Evolutionary conservation across 2,888 invertebrate species (phyloP).

Genomic region (Liodrosophila aerea): DNA sequence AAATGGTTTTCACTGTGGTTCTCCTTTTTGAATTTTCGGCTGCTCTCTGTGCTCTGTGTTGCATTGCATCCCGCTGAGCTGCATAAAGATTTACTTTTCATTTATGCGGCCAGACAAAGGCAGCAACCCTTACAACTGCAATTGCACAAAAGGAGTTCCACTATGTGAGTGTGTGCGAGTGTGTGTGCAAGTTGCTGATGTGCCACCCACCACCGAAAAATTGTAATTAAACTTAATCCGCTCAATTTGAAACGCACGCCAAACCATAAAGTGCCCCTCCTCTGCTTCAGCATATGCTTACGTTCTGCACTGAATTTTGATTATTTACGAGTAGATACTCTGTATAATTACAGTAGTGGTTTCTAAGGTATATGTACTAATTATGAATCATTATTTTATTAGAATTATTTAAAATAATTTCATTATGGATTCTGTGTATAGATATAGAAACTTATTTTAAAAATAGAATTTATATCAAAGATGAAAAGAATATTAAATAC

Average conservation of each 20-base stretch:
- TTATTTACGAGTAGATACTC: constrained; percentile 15
- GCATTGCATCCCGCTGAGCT: constrained; percentile 63
- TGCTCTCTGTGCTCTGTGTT: constrained; percentile 39
- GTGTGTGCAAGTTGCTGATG: constrained; percentile 11
- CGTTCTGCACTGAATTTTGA: constrained; percentile 20
- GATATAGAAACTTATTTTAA: too few species aligned
- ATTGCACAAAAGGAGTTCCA: constrained; percentile 32
- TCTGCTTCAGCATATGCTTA: too few species aligned
- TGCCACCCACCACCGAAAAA: constrained; percentile 49
- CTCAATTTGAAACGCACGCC: constrained; percentile 73
- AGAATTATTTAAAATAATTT: too few species aligned
- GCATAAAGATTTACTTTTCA: constrained; percentile 71
- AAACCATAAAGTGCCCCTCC: constrained; percentile 40
- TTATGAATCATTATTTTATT: too few species aligned
- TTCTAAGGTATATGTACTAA: too few species aligned
- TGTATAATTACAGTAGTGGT: neutral
- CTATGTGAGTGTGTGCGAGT: constrained; percentile 3
- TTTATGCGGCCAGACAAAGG: constrained; percentile 60
- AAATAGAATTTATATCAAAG: too few species aligned
- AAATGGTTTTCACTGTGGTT: constrained; percentile 37
- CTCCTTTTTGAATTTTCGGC: constrained; percentile 26
- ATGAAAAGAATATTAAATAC: too few species aligned
- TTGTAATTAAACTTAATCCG: constrained; percentile 80
- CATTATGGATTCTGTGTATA: too few species aligned
- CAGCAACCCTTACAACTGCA: constrained; percentile 66